A percentile compares a stretch with the other conserved stretches of the same genome.
phyloP scores from a whole-genome alignment of 2,888 invertebrate species.

The Parelbella ahira region DNA sequence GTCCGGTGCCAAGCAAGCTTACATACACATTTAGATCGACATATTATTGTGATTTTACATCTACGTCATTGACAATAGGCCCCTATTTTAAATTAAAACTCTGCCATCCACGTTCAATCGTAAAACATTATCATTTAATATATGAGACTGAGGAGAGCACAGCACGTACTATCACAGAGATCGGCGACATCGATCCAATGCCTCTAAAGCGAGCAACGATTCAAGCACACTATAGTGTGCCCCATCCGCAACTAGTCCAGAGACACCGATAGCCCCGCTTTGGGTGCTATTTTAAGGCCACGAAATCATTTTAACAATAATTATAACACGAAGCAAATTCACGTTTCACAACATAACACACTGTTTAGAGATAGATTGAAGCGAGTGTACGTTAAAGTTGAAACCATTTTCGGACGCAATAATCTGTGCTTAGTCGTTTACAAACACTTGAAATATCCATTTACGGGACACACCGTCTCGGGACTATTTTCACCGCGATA shows the following conservation, averaged over 20 bases:
- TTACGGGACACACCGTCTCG: constrained; percentile 2
- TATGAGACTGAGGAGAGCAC: constrained; percentile 60
- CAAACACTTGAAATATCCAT: too few species aligned
- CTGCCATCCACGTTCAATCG: constrained; percentile 26
- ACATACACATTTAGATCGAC: constrained; percentile 40
- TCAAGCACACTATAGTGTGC: too few species aligned
- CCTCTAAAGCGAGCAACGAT: too few species aligned
- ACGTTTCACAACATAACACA: constrained; percentile 50
- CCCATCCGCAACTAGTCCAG: constrained; percentile 36
- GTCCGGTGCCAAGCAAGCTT: constrained; percentile 47
- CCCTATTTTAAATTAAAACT: constrained; percentile 39
- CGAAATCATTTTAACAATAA: too few species aligned
- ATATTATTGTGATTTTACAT: constrained; percentile 39
- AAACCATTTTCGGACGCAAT: constrained; percentile 51
- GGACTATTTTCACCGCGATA: constrained; percentile 14
- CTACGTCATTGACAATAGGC: constrained; percentile 61
- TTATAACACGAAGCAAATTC: constrained; percentile 62
- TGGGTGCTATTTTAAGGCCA: constrained; percentile 76
- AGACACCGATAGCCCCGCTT: constrained; percentile 52
- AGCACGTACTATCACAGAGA: constrained; percentile 77
- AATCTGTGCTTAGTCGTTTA: constrained; percentile 45
- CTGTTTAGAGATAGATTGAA: too few species aligned
- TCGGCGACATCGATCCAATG: constrained; percentile 52
- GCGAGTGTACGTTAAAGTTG: constrained; percentile 9
- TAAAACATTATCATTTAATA: constrained; percentile 28